Base-by-base conservation (phyloP, 1,140 invertebrate genomes). In the Bacillus rossius region DNA sequence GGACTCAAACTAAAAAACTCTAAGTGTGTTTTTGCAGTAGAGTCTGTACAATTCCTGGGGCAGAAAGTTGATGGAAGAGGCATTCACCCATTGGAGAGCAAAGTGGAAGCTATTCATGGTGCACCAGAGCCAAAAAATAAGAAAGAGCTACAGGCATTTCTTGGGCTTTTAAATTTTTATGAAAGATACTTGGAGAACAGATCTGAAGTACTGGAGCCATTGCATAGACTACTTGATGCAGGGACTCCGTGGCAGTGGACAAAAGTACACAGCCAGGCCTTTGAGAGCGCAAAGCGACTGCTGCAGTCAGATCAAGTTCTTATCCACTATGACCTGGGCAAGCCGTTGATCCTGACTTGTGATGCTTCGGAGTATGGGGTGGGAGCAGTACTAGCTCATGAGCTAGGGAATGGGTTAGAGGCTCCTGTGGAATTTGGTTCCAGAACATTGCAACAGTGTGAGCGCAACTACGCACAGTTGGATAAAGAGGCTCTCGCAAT, bases 401-500 rank as follows among this genome's bases (percentile, higher is more conserved):
- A 64, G 7, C 63, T 72, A 55, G 64, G 66, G 0, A 56, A 66
- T 43, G 68, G 62, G 17, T 45, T 52, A 3, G 71, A 77, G 60
- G 50, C 55, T 56, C 73, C 75, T 20, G 73, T 82, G 43, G 67
- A 69, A 4, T 78, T 67, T 68, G 73, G 68, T 8, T 80, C 78
- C 10, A 61, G 73, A 49, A 68, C 70, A 1, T 64, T 82, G 34
- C 67, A 64, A 14, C 29, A 63, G 25, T 62, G 74, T 3, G 73
- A 81, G 62, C 61, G 68, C 62, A 79, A 75, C 54, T 79, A 82
- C 49, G 57, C 72, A 7, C 74, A 77, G 59, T 74, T 79, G 20
- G 77, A 84, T 40, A 79, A 74, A 61, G 79, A 85, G 69, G 76
- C 73, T 8, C 61, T 79, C 14, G 71, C 74, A 2, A 73, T 83